Evolutionary conservation across 2,113 vertebrate genomes (phyloP), one percentile per base, ranked within the genome.

Genomic region (Anser cygnoides): DNA sequence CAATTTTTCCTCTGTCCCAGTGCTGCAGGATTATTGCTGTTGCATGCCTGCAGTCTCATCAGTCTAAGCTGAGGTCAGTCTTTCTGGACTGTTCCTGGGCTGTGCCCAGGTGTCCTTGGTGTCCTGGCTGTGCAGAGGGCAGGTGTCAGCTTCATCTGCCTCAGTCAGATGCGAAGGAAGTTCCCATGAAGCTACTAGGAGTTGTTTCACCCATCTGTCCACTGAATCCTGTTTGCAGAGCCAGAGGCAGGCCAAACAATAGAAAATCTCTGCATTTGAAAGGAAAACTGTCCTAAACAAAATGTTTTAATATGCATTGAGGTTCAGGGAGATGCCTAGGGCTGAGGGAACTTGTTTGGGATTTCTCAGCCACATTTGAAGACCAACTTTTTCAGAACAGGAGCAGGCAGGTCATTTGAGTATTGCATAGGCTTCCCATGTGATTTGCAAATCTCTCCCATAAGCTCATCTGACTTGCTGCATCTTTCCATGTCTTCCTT

Each of bases 361-460:
- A 23, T 77, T 84, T 20, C 73, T 81, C 33, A 78, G 43, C 11
- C 3, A 9, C 44, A 26, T 46, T 71, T 90, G 50, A 77, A 85
- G 85, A 93, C 71, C 44, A 10, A 1, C 5, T 43, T 52, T 70
- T 91, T 62, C 18, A 7, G 41, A 90, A 59, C 20, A 75, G 33
- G 29, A 84, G 65, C 29, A 78, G 10, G 2, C 14, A 26, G 16
- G 61, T 54, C 0, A 0, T 43, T 89, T 22, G 68, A 67, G 41
- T 44, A 59, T 81, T 92, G 80, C 52, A 15, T 62, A 31, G 0
- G 2, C 10, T 90, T 96, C 88, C 80, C 87, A 46, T 72, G 43
- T 25, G 23, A 90, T 90, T 91, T 92, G 61, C 52, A 91, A 82
- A 79, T 26, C 54, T 93, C 55, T 57, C 54, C 58, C 31, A 11